Evolutionary conservation across 2,888 invertebrate species (phyloP).

Genomic region (Ctena decussata): DNA sequence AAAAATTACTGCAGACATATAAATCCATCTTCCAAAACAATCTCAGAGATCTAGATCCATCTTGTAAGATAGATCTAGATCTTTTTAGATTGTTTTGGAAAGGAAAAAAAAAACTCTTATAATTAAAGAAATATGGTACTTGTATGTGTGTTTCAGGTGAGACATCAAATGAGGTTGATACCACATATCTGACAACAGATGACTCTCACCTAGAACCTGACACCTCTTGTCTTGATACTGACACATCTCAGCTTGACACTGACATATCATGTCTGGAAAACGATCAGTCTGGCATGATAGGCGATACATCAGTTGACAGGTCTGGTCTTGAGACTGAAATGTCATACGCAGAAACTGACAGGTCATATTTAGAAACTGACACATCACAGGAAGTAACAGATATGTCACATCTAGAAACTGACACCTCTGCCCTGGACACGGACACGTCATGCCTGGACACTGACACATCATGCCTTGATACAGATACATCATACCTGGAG

Average conservation of each 20-base stretch:
- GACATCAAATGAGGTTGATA: conserved; percentile 29
- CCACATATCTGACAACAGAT: background rate
- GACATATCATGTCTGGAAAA: background rate
- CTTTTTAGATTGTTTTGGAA: no score
- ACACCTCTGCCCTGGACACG: background rate
- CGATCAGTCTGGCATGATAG: background rate
- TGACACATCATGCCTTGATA: conserved; percentile 29
- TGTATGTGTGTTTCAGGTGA: no score
- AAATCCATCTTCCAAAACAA: no score
- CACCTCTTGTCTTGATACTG: background rate
- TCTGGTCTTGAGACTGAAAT: background rate
- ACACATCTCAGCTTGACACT: background rate
- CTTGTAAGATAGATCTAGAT: no score
- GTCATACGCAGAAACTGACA: background rate
- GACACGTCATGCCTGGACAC: background rate
- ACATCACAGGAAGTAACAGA: background rate
- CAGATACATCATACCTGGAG: conserved; percentile 27
- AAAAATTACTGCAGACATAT: no score
- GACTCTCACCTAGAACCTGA: background rate
- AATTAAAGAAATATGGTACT: no score
- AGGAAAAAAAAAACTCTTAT: no score
- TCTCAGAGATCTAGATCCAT: no score
- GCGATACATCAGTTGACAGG: background rate
- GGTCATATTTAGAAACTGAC: background rate
- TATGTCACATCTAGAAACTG: background rate